Evolutionary conservation across 2,113 vertebrate species (phyloP).

Genomic region (Connochaetes taurinus): DNA sequence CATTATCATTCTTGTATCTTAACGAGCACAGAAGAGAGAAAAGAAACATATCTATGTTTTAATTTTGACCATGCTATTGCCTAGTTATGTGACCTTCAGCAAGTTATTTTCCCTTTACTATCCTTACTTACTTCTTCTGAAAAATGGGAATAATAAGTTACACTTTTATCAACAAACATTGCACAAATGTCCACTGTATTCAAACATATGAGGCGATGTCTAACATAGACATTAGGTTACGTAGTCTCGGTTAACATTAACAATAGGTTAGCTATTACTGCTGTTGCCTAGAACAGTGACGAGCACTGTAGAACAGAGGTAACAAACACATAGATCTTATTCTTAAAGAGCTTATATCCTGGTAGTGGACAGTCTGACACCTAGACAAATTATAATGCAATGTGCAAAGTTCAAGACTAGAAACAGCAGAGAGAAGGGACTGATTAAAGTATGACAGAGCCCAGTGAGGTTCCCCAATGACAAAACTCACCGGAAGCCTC

Average conservation of each 20-base stretch:
- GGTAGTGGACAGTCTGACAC: background rate
- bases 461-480: background rate
- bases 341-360: background rate
- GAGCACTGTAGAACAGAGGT: background rate
- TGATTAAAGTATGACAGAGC: background rate
- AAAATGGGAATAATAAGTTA: background rate
- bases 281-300: background rate
- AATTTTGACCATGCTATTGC: background rate
- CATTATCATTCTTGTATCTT: background rate
- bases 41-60: background rate
- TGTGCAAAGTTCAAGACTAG: background rate
- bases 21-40: background rate
- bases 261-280: background rate
- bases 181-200: background rate
- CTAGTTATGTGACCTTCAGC: background rate
- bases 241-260: background rate
- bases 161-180: background rate
- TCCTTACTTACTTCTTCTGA: background rate
- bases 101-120: background rate
- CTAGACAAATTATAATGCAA: background rate
- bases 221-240: background rate
- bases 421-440: background rate
- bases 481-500: background rate
- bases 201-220: background rate
- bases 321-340: background rate